Evolutionary conservation across 2,888 invertebrate genomes (phyloP).

Genomic region (Archaeoteleia sp.): DNA sequence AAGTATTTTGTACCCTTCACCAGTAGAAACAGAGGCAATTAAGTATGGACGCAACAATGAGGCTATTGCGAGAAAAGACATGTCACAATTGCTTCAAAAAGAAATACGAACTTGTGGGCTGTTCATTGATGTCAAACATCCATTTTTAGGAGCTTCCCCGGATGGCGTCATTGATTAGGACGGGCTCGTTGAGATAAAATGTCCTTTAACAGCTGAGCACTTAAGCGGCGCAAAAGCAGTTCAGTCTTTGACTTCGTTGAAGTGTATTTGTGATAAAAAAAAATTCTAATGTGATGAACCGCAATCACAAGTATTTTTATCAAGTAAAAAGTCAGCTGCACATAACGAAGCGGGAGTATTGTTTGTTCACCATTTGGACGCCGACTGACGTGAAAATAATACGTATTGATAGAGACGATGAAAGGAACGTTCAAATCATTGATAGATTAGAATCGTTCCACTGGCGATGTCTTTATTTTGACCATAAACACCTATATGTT

Average conservation of each 20-base stretch:
- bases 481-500: neutral
- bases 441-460: no score
- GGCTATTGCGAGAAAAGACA: conserved; percentile 13
- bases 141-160: conserved; percentile 37
- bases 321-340: conserved; percentile 22
- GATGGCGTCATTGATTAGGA: conserved; percentile 48
- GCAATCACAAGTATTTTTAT: conserved; percentile 16
- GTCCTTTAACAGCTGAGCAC: conserved; percentile 11
- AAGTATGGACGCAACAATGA: conserved; percentile 44
- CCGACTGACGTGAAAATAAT: conserved; percentile 13
- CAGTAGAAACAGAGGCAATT: conserved; percentile 1
- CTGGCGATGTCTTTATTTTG: no score
- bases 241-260: neutral
- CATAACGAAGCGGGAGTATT: conserved; percentile 9
- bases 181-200: conserved; percentile 47
- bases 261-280: conserved; percentile 8
- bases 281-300: conserved; percentile 7
- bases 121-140: conserved; percentile 29
- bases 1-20: conserved; percentile 36
- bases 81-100: conserved; percentile 9
- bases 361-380: conserved; percentile 20
- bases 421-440: neutral
- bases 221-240: conserved; percentile 7
- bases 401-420: conserved; percentile 11
- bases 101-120: conserved; percentile 28